These are phyloP conservation scores for Gari tellinella DNA, from an alignment of 2,888 invertebrate genomes.

Conservation along the genomic window DNA sequence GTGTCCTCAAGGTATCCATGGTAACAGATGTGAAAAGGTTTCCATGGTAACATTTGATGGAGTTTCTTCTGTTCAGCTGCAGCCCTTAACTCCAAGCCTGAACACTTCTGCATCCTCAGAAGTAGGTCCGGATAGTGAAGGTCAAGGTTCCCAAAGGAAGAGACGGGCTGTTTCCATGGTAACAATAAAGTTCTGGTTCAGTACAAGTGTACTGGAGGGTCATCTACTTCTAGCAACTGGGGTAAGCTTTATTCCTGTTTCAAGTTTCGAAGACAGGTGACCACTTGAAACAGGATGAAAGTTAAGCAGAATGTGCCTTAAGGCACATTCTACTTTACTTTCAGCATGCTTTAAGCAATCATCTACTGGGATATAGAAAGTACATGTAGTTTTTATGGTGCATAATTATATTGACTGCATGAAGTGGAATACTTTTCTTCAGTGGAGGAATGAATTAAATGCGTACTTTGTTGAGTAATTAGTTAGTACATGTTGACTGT, in stretches of 20 bases:
- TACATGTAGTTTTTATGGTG: no score
- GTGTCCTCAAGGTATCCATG: slow-evolving; percentile 74
- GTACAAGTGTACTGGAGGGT: slow-evolving; percentile 71
- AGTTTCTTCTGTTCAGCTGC: slow-evolving; percentile 58
- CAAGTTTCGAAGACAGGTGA: not conserved
- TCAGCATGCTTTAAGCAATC: no score
- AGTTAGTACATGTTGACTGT: no score
- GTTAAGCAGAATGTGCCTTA: no score
- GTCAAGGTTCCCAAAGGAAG: slow-evolving; percentile 4
- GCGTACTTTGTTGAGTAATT: no score
- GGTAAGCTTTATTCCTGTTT: slow-evolving; percentile 58
- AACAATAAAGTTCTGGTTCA: slow-evolving; percentile 65
- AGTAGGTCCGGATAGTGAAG: not conserved
- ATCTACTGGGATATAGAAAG: no score
- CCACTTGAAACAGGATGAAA: no score
- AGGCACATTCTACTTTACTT: no score
- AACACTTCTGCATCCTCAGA: slow-evolving; percentile 7
- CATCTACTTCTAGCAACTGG: slow-evolving; percentile 72
- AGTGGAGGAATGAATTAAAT: no score
- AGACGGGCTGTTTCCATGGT: slow-evolving; percentile 16
- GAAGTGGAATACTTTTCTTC: no score
- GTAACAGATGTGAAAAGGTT: slow-evolving; percentile 72
- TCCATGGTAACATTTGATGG: slow-evolving; percentile 76
- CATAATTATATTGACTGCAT: no score
- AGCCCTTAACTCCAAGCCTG: slow-evolving; percentile 29